Percentiles rank a stretch among this genome's conserved stretches.
Conservation (phyloP, 2,113 vertebrate species). For the Xenus cinereus region DNA sequence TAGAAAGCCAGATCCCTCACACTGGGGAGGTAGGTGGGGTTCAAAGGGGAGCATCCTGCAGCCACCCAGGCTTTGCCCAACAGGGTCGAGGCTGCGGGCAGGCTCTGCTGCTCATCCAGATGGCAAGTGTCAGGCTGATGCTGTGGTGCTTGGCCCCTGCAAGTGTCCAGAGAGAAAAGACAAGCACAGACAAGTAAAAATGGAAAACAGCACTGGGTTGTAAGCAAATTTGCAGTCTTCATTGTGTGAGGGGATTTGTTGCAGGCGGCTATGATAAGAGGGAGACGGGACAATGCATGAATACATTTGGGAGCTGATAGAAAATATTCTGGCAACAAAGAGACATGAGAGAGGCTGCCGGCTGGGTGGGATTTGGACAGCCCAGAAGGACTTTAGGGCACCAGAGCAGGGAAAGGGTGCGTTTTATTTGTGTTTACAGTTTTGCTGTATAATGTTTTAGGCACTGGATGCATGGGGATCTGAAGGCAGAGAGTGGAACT, state of each 20-base stretch:
- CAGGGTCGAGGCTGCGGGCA: background rate
- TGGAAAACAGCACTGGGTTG: background rate
- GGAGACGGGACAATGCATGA: background rate
- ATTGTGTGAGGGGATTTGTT: background rate
- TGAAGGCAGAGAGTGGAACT: background rate
- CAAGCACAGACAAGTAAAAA: background rate
- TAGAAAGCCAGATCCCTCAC: background rate
- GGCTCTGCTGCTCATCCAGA: background rate
- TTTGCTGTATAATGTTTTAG: background rate
- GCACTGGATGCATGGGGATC: background rate
- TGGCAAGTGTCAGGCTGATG: background rate
- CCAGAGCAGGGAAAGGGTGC: background rate
- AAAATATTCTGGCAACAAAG: background rate
- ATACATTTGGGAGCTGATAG: background rate
- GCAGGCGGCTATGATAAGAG: background rate
- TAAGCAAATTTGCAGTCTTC: background rate
- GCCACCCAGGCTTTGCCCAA: background rate
- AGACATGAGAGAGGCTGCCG: background rate
- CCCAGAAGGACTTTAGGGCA: background rate
- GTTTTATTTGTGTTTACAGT: background rate
- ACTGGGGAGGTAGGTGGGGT: background rate
- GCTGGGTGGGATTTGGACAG: background rate
- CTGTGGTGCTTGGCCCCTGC: background rate
- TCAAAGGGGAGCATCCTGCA: background rate
- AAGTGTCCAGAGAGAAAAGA: background rate